These are phyloP conservation scores for Calameuta pallipes DNA, from an alignment of 2,888 invertebrate genomes.

Conservation along the genomic window DNA sequence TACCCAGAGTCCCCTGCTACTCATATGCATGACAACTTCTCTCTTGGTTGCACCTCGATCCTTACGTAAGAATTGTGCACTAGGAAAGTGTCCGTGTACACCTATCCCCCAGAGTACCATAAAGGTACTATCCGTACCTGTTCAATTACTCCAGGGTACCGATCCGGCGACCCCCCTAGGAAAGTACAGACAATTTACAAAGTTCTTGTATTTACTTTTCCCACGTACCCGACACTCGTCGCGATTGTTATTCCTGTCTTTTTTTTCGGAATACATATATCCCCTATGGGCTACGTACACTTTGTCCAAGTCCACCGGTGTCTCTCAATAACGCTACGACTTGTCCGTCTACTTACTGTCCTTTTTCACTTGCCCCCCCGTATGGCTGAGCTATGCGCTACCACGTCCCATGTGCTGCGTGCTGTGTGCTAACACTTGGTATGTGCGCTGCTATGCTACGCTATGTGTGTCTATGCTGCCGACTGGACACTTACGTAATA, in stretches of 20 bases:
- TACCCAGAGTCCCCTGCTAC: background rate
- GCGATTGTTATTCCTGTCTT: background rate
- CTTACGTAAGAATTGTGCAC: background rate
- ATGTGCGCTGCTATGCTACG: conserved; percentile 34
- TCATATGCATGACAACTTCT: background rate
- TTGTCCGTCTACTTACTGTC: background rate
- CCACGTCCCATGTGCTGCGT: background rate
- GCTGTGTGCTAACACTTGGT: conserved; percentile 18
- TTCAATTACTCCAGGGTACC: background rate
- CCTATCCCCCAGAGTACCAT: background rate
- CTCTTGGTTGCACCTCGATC: background rate
- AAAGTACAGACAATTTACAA: background rate
- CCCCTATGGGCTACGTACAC: background rate
- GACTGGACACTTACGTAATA: conserved; percentile 61
- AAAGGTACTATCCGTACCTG: background rate
- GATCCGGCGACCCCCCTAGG: too few relatives aligned
- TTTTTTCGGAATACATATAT: background rate
- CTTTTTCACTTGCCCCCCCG: background rate
- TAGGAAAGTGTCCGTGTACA: background rate
- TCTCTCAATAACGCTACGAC: background rate
- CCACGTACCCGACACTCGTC: background rate
- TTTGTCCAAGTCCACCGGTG: background rate
- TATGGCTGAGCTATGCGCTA: background rate
- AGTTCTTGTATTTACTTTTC: background rate
- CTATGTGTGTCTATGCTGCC: conserved; percentile 41